Conservation (phyloP, 1,140 invertebrate genomes). For the Drosophila sturtevanti region DNA sequence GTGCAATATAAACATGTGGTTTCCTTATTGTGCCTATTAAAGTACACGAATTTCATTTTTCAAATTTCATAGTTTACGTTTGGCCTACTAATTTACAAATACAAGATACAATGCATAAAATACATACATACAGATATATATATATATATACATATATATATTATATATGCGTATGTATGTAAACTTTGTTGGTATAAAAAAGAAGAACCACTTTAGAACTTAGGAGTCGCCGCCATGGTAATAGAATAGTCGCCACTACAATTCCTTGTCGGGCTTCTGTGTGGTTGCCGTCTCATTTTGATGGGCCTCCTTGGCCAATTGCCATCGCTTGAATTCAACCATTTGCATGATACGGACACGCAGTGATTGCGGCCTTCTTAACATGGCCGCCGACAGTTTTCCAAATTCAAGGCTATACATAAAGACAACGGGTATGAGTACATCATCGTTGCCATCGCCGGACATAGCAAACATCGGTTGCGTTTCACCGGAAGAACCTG, state of each 20-base stretch:
- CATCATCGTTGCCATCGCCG: conserved; percentile 94
- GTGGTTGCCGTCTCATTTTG: conserved; percentile 48
- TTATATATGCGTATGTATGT: too few species aligned
- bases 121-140: conserved; percentile 19
- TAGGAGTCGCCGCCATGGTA: conserved; percentile 25
- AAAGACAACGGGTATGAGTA: conserved; percentile 95
- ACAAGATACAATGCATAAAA: conserved; percentile 16
- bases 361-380: conserved; percentile 40
- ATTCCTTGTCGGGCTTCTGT: conserved; percentile 71
- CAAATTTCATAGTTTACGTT: conserved; percentile 24
- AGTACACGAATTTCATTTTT: conserved; percentile 50
- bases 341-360: conserved; percentile 77
- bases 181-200: conserved; percentile 34
- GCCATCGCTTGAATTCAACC: conserved; percentile 81
- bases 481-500: conserved; percentile 87
- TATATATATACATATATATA: too few species aligned
- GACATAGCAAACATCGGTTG: conserved; percentile 97
- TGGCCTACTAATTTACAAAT: conserved; percentile 30
- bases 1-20: conserved; percentile 43
- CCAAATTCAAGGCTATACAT: conserved; percentile 90
- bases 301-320: conserved; percentile 68
- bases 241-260: conserved; percentile 59
- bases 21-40: conserved; percentile 46
- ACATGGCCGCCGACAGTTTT: conserved; percentile 55
- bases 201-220: conserved; percentile 34